Evolutionary conservation across 2,113 vertebrate genomes (phyloP).

Genomic region (Phyllostomus discolor): DNA sequence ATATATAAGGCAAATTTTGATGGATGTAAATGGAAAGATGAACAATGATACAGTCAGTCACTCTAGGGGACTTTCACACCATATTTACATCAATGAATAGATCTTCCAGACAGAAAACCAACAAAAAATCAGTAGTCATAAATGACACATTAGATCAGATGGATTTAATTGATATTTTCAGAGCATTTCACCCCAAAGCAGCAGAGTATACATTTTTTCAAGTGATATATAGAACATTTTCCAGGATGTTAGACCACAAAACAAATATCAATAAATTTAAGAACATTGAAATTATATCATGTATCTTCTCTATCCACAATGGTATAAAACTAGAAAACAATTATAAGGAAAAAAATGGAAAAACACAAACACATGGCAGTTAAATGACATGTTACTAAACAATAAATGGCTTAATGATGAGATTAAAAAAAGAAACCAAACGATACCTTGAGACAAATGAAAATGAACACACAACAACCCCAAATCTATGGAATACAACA

Average conservation of each 20-base stretch:
- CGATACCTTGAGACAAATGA: neutral
- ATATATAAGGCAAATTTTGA: too few species aligned
- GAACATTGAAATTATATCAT: neutral
- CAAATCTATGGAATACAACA: neutral
- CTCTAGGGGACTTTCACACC: neutral
- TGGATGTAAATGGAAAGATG: too few species aligned
- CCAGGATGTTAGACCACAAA: neutral
- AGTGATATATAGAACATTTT: neutral
- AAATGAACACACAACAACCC: neutral
- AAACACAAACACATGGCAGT: neutral
- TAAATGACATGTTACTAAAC: neutral
- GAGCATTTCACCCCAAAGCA: neutral
- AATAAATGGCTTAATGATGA: neutral
- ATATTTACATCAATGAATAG: neutral
- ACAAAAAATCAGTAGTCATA: neutral
- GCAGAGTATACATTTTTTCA: neutral
- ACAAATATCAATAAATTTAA: neutral
- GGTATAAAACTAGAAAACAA: neutral
- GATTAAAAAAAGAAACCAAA: neutral
- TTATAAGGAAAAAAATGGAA: neutral
- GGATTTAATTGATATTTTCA: neutral
- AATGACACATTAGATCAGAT: neutral
- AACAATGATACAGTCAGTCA: neutral
- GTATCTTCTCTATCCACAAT: neutral
- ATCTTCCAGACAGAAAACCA: neutral